Conservation (phyloP, 2,888 invertebrate genomes). For the Tiphia femorata region DNA sequence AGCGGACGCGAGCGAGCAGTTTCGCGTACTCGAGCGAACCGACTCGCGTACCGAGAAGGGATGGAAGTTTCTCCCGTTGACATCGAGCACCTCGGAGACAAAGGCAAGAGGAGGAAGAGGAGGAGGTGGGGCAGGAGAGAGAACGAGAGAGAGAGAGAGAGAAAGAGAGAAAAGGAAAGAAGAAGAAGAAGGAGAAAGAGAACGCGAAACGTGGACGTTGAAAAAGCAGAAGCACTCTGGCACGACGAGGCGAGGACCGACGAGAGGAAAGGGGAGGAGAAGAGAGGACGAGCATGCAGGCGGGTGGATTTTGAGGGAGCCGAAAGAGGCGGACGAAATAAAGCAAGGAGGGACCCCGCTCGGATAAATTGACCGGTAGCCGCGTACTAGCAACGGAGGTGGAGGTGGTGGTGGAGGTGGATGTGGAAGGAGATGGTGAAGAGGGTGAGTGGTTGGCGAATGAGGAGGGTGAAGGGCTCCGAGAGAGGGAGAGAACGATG, state of each 20-base stretch:
- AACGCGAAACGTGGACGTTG: no score
- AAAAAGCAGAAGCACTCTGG: no score
- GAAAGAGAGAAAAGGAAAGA: conserved; percentile 18
- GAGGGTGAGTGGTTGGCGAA: conserved; percentile 10
- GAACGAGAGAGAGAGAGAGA: not conserved
- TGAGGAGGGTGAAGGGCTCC: conserved; percentile 10
- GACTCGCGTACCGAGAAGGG: not conserved
- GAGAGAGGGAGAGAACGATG: conserved; percentile 6
- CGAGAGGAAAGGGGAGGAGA: conserved; percentile 20
- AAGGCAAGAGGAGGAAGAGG: conserved; percentile 13
- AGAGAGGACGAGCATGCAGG: conserved; percentile 10
- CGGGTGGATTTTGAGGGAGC: conserved; percentile 36
- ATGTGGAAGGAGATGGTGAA: conserved; percentile 11
- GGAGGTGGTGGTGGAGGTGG: not conserved
- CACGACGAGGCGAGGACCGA: no score
- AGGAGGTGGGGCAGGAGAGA: conserved; percentile 1
- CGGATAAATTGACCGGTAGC: conserved; percentile 66
- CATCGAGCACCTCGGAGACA: not conserved
- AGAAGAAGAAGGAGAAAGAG: conserved; percentile 15
- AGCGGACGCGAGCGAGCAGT: not conserved
- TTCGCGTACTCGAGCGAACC: not conserved
- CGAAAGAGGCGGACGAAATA: conserved; percentile 36
- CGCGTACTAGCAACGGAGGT: conserved; percentile 44
- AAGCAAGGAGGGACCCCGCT: conserved; percentile 49
- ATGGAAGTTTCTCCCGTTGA: not conserved